These are phyloP conservation scores for Xenopus petersii DNA, from an alignment of 2,797 vertebrate genomes.

Conservation along the genomic window DNA sequence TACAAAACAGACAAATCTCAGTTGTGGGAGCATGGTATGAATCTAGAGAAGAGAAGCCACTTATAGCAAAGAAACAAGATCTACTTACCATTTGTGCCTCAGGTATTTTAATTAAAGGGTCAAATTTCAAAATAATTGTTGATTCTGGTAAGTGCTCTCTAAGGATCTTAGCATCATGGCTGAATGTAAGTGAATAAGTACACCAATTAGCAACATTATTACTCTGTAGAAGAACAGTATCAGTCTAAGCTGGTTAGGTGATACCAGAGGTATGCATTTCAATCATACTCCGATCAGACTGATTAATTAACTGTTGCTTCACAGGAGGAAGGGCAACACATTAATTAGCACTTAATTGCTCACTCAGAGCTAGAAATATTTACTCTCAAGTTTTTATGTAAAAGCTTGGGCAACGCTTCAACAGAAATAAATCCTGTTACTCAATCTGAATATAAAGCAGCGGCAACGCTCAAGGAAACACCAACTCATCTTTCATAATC, in stretches of 20 bases:
- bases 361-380: slow-evolving; percentile 3
- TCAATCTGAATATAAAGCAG: neutral
- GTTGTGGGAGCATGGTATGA: too few species aligned
- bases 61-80: too few species aligned
- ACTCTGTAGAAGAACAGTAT: neutral
- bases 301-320: slow-evolving; percentile 4
- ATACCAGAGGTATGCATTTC: neutral
- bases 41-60: too few species aligned
- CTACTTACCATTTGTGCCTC: neutral
- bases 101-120: neutral
- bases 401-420: neutral
- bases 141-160: neutral
- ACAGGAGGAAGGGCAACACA: neutral
- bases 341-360: slow-evolving; percentile 2
- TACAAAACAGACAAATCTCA: too few species aligned
- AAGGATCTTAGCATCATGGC: neutral
- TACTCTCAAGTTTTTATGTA: neutral
- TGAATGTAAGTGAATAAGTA: neutral
- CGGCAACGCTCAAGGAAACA: neutral
- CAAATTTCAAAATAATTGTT: slow-evolving; percentile 4
- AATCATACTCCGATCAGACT: neutral
- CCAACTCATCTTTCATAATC: neutral
- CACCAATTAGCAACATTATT: neutral
- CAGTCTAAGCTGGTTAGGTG: neutral
- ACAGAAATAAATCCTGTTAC: neutral